A percentile compares a stretch with the other conserved stretches of the same genome.
phyloP scores from a whole-genome alignment of 2,797 vertebrate genomes.

The Mallotus villosus region DNA sequence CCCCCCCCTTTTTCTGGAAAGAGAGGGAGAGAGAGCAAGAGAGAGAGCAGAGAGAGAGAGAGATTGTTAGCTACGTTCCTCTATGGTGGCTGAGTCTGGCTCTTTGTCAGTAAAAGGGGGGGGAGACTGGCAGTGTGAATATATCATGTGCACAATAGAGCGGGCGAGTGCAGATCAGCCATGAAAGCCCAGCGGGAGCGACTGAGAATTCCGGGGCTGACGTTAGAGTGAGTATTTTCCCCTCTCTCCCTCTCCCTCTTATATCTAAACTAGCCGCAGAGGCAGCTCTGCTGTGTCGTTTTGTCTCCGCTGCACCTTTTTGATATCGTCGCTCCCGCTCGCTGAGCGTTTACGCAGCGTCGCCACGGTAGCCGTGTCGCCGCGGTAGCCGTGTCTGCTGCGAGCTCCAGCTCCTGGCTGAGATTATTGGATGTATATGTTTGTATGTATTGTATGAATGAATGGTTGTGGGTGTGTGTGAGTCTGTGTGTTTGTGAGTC shows the following conservation, averaged over 20 bases:
- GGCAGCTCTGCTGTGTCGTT: constrained; percentile 21
- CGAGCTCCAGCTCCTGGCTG: constrained; percentile 60
- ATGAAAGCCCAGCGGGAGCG: constrained; percentile 99
- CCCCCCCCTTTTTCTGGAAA: constrained; percentile 47
- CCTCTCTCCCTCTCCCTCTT: constrained; percentile 74
- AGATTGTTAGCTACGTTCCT: constrained; percentile 76
- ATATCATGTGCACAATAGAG: constrained; percentile 94
- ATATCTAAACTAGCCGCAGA: constrained; percentile 25
- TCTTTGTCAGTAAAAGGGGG: constrained; percentile 86
- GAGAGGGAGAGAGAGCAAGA: neutral
- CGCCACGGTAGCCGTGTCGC: constrained; percentile 75
- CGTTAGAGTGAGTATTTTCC: constrained; percentile 99
- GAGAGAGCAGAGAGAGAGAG: constrained; percentile 1
- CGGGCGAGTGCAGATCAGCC: constrained; percentile 83
- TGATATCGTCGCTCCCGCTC: constrained; percentile 10
- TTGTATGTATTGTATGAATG: constrained; percentile 27
- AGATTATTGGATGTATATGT: constrained; percentile 9
- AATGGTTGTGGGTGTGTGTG: constrained; percentile 21
- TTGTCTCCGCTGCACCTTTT: constrained; percentile 41
- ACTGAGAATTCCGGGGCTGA: constrained; percentile 98
- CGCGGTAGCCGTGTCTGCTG: constrained; percentile 73
- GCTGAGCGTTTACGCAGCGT: constrained; percentile 67
- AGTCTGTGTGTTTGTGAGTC: constrained; percentile 22
- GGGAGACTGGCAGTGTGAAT: constrained; percentile 79
- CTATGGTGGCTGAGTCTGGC: constrained; percentile 83